Evolutionary conservation across 2,888 invertebrate genomes (phyloP).

Genomic region (Antheraea yamamai): DNA sequence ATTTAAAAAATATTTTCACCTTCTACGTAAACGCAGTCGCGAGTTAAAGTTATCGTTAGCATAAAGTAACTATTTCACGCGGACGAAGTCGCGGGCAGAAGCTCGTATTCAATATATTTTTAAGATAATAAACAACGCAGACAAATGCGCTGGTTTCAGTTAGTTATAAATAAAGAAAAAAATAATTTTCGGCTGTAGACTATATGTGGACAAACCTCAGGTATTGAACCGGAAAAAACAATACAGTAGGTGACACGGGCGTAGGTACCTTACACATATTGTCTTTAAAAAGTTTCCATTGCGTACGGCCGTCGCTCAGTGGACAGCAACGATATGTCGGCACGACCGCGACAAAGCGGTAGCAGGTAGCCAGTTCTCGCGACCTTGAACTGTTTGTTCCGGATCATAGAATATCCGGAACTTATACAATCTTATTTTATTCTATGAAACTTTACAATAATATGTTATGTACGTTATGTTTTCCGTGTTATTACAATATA

Average conservation of each 20-base stretch:
- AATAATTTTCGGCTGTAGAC: neutral
- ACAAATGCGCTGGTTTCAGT: too few species aligned
- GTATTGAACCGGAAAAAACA: neutral
- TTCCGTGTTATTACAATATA: neutral
- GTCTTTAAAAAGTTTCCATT: neutral
- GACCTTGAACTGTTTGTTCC: neutral
- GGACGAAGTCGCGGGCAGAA: too few species aligned
- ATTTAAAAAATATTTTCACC: too few species aligned
- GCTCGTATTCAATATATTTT: too few species aligned
- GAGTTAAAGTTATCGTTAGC: too few species aligned
- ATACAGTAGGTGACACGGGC: neutral
- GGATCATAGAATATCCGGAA: conserved; percentile 1
- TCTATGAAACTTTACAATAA: neutral
- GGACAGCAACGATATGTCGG: neutral
- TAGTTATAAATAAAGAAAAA: too few species aligned
- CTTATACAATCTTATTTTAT: neutral
- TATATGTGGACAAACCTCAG: neutral
- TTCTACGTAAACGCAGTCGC: too few species aligned
- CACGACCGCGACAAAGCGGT: neutral
- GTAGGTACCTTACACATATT: neutral
- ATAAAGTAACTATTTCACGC: too few species aligned
- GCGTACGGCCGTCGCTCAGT: neutral
- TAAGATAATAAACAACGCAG: too few species aligned
- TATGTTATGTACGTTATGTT: neutral
- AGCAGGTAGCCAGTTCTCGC: neutral